Base-by-base conservation (phyloP, 2,113 vertebrate species). In the Holacanthus passer region DNA sequence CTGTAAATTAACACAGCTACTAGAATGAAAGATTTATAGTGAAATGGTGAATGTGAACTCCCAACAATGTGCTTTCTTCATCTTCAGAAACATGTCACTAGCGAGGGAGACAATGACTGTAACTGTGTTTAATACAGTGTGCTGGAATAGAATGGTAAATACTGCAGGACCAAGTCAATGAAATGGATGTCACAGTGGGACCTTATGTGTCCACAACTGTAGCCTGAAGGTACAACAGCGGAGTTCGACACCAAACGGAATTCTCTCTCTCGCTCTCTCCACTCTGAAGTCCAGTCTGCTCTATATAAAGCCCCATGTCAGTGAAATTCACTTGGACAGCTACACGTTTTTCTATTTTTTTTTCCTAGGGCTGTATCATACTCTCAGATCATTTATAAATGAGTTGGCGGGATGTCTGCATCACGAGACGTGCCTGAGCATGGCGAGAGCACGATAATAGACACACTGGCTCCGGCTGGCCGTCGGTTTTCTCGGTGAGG, bases 371-470 rank as follows among this genome's bases (percentile, higher is more conserved):
- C 79, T 90, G 92, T 90, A 93, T 94, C 88, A 92, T 94, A 88
- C 73, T 75, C 87, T 94, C 79, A 94, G 93, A 95, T 95, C 91
- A 95, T 94, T 94, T 94, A 95, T 95, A 93, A 94, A 95, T 95
- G 94, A 94, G 93, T 89, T 91, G 88, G 73, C 87, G 83, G 88
- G 83, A 82, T 79, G 91, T 90, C 90, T 91, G 91, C 86, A 89
- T 92, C 62, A 77, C 43, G 75, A 91, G 83, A 93, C 67, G 65
- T 85, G 91, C 73, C 86, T 70, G 71, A 81, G 85, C 68, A 62
- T 65, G 82, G 77, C 31, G 20, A 65, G 77, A 87, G 92, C 76
- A 73, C 7, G 41, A 81, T 88, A 88, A 90, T 85, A 82, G 83
- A 83, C 80, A 73, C 82, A 41, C 69, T 27, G 37, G 77, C 84